A percentile compares a stretch with the other conserved stretches of the same genome.
phyloP scores from a whole-genome alignment of 2,113 vertebrate species.

The Salvator merianae region DNA sequence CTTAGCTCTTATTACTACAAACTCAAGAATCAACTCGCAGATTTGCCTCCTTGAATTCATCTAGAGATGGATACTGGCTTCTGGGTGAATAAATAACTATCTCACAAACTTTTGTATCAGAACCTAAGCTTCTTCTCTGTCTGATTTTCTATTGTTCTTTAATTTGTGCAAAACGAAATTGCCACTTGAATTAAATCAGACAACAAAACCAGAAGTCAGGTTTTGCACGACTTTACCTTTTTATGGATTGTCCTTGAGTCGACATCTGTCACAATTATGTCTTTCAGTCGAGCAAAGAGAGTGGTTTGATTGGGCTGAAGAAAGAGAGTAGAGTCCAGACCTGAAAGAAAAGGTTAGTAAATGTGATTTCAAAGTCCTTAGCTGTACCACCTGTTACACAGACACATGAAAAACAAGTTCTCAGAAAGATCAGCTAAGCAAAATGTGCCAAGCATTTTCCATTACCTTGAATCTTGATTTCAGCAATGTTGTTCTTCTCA shows the following conservation, averaged over 20 bases:
- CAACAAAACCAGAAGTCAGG: conserved; percentile 3
- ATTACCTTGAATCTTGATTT: conserved; percentile 92
- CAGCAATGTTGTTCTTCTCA: conserved; percentile 85
- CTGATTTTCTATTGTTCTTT: no score
- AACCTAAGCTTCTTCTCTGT: neutral
- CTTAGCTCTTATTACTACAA: no score
- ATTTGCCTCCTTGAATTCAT: no score
- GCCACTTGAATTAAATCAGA: neutral
- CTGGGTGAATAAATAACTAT: neutral
- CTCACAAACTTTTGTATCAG: neutral
- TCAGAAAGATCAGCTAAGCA: no score
- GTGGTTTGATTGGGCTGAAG: conserved; percentile 83
- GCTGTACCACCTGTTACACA: no score
- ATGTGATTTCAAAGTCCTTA: neutral
- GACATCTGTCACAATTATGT: conserved; percentile 90
- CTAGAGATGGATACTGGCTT: neutral
- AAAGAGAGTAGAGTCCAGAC: conserved; percentile 85
- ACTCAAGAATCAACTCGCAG: no score
- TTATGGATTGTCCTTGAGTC: conserved; percentile 87
- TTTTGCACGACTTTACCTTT: conserved; percentile 76
- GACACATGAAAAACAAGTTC: neutral
- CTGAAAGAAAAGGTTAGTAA: conserved; percentile 67
- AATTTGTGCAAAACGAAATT: neutral
- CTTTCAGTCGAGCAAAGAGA: conserved; percentile 86
- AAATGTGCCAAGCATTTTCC: no score